Base-by-base conservation (phyloP, 2,888 invertebrate genomes). In the Ormyrus pomaceus region DNA sequence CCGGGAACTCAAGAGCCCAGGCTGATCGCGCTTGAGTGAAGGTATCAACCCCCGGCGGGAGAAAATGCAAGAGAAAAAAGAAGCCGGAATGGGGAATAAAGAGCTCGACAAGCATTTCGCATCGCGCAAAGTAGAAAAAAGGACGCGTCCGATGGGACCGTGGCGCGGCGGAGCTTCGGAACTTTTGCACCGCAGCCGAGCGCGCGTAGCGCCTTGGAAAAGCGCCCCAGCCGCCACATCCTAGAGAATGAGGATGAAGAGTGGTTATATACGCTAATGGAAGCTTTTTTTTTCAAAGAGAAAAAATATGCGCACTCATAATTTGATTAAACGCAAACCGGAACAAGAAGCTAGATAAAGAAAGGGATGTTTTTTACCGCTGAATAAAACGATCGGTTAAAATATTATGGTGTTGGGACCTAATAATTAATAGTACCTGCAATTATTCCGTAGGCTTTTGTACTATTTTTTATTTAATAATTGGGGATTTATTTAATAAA, bases 31-130 rank as follows among this genome's bases (percentile, higher is more conserved):
- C n/a, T 56, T 58, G 11, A 19, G 55, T 13, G 59, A 13, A 13
- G 55, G 55, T 45, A 55, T 55, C 19, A 46, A 19, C 45, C n/a
- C 51, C 58, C 9, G 50, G n/a, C 9, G 1, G 3, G 46, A 9
- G 58, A 65, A 72, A 77, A 77, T 77, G 65, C 56, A 77, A 71
- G 46, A 51, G 59, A 46, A 59, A 19, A 34, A 34, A 13, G 13
- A 19, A 1, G 58, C 9, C 7, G 13, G 10, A 9, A 5, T 10
- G 9, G 66, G 13, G 64, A 19, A 13, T 6, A 19, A 64, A 58
- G 70, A 51, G 19, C 13, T 4, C 62, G 66, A 73, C 73, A 75
- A 74, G 79, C 74, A 75, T 70, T 50, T 72, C 65, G 62, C 72
- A 61, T 70, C 69, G 68, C 62, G 70, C 46, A 45, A 65, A 58